Evolutionary conservation across 1,140 invertebrate species (phyloP).

Genomic region (Panagrolaimus sp.): DNA sequence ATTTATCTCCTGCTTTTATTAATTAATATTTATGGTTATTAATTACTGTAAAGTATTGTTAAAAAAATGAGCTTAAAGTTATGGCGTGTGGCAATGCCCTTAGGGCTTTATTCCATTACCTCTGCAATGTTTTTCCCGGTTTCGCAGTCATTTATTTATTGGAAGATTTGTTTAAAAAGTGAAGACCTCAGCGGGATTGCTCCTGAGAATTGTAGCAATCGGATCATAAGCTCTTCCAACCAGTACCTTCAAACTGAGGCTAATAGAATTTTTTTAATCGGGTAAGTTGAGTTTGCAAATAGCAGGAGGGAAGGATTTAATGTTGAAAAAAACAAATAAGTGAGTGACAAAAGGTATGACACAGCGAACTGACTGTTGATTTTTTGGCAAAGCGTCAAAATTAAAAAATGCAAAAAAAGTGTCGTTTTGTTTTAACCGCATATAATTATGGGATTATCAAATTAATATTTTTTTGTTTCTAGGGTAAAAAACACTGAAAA

Average conservation of each 20-base stretch:
- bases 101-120: conserved; percentile 5
- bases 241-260: conserved; percentile 3
- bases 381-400: too few species aligned
- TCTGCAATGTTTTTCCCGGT: conserved; percentile 9
- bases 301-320: neutral
- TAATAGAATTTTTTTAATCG: conserved; percentile 9
- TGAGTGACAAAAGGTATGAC: too few species aligned
- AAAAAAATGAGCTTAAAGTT: neutral
- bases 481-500: too few species aligned
- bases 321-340: neutral
- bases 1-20: too few species aligned
- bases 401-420: too few species aligned
- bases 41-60: neutral
- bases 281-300: neutral
- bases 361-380: too few species aligned
- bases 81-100: conserved; percentile 9
- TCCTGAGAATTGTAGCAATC: neutral
- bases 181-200: neutral
- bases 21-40: too few species aligned
- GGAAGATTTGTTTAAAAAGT: neutral
- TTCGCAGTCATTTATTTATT: neutral
- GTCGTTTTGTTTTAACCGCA: too few species aligned
- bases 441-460: too few species aligned
- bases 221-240: neutral
- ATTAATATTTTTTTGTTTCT: too few species aligned